Percentiles rank a stretch among this genome's conserved stretches.
Evolutionary conservation across 2,113 vertebrate genomes (phyloP).

Genomic region (Piprites chloris): DNA sequence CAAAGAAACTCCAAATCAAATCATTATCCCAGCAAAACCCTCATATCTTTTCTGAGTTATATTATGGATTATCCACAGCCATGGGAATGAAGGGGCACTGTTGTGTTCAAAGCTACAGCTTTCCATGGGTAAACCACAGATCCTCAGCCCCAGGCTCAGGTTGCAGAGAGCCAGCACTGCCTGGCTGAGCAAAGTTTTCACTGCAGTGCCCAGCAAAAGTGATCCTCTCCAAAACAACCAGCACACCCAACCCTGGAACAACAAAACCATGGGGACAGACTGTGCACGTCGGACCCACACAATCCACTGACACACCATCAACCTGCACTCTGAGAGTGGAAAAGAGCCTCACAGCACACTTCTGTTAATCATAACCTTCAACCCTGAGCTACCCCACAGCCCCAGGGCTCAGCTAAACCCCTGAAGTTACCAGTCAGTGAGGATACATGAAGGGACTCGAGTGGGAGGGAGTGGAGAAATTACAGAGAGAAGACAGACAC

Average conservation of each 20-base stretch:
- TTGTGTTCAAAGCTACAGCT: neutral
- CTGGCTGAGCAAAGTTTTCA: neutral
- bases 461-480: neutral
- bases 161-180: accelerated
- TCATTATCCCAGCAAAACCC: neutral
- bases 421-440: accelerated
- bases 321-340: accelerated
- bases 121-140: neutral
- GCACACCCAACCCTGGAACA: neutral
- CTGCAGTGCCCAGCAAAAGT: neutral
- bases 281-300: accelerated
- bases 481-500: neutral
- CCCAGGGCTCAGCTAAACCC: accelerated
- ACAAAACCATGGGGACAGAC: accelerated
- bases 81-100: neutral
- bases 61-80: neutral
- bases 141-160: neutral
- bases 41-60: neutral
- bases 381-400: neutral
- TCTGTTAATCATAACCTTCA: neutral
- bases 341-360: neutral
- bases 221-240: accelerated
- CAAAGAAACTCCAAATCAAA: neutral
- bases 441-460: neutral
- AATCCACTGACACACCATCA: accelerated